These are phyloP conservation scores for Melanotaenia maccullochi DNA, from an alignment of 2,797 vertebrate species.

Conservation along the genomic window DNA sequence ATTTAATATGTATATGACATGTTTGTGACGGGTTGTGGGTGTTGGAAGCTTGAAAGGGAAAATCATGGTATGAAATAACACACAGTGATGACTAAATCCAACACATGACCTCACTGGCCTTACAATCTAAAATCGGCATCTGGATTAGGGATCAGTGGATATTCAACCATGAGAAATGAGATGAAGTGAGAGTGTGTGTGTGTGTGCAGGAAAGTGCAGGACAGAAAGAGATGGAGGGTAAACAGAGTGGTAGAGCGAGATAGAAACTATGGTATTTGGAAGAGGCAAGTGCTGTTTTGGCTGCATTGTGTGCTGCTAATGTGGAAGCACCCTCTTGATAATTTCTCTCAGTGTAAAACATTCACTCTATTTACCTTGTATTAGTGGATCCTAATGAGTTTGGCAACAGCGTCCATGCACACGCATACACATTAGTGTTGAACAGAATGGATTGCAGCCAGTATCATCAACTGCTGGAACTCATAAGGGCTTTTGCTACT, in stretches of 20 bases:
- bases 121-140: constrained; percentile 53
- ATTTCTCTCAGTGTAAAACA: constrained; percentile 35
- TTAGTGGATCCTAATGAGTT: constrained; percentile 52
- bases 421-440: constrained; percentile 7
- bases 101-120: constrained; percentile 40
- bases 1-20: constrained; percentile 7
- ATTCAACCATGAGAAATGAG: constrained; percentile 55
- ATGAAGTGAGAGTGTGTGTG: not conserved
- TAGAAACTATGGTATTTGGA: constrained; percentile 16
- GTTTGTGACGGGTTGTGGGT: constrained; percentile 22
- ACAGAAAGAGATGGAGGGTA: constrained; percentile 2
- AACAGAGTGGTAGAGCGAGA: constrained; percentile 15
- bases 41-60: constrained; percentile 25
- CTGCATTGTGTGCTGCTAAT: constrained; percentile 21
- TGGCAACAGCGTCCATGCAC: constrained; percentile 20
- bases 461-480: constrained; percentile 42
- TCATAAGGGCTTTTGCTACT: constrained; percentile 38
- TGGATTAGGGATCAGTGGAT: constrained; percentile 64
- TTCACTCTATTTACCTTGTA: constrained; percentile 47
- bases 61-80: constrained; percentile 40
- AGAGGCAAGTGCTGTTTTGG: constrained; percentile 20
- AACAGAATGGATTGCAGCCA: constrained; percentile 39
- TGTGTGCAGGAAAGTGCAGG: not conserved
- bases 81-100: constrained; percentile 50
- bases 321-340: constrained; percentile 33